Conservation (phyloP, 2,113 vertebrate genomes). For the Colinus virginianus region DNA sequence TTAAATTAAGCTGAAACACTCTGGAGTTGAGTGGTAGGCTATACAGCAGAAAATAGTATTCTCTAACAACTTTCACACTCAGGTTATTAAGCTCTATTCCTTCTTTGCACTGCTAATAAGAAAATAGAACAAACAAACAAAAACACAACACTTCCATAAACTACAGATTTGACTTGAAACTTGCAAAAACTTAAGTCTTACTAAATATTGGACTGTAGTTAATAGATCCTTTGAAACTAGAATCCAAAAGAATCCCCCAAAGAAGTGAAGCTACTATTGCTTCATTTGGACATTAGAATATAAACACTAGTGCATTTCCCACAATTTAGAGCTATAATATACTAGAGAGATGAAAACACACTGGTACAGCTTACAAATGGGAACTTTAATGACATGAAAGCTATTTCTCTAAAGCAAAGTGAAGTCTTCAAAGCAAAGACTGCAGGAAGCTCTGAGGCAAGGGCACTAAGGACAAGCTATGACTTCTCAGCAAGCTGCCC, state of each 20-base stretch:
- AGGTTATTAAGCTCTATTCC: not conserved
- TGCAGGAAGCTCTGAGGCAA: not conserved
- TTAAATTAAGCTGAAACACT: not conserved
- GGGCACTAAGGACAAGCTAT: not conserved
- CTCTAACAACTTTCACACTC: not conserved
- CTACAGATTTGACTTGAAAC: not conserved
- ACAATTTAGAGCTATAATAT: not conserved
- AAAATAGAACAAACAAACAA: not conserved
- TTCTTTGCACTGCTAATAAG: not conserved
- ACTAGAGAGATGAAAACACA: not conserved
- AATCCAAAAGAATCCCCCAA: not conserved
- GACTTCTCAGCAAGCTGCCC: not conserved
- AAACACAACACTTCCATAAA: not conserved
- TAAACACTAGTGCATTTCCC: not conserved
- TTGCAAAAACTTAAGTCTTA: not conserved
- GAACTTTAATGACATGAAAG: not conserved
- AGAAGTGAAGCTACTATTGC: not conserved
- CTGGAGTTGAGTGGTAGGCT: not conserved
- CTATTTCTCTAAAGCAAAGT: not conserved
- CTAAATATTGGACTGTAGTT: not conserved
- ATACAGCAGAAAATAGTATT: not conserved
- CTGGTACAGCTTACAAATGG: not conserved
- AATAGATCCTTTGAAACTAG: not conserved
- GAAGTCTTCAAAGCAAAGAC: not conserved
- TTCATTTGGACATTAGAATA: not conserved